Base-by-base conservation (phyloP, 1,140 invertebrate genomes). In the Lordiphosa mommai region DNA sequence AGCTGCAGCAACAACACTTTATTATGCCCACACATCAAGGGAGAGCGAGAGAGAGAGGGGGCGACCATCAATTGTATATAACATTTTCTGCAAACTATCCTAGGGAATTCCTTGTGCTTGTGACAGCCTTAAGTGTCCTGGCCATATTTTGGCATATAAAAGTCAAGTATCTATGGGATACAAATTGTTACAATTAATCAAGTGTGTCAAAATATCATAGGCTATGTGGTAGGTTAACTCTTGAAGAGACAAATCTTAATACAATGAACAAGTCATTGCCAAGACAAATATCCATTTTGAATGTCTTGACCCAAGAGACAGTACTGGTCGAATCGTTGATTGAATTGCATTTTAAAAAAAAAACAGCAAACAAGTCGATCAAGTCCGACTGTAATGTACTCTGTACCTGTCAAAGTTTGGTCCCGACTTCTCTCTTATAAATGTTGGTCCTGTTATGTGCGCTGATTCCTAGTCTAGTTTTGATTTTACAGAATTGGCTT, bases 141-240 rank as follows among this genome's bases (percentile, higher is more conserved):
- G 41, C 76, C 72, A 57, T 74, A 79, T 69, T 70, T 80, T 59
- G 76, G 61, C 74, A 74, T 8, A 63, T 41, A 53, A 60, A 77
- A 76, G 52, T 72, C 50, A 79, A 68, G 61, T 50, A 64, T 53
- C n/a, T 40, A 33, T 20, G 6, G 49, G 40, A 64, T 64, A 64
- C 60, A 38, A 33, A 33, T 49, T 34, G 49, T 27, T 30, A 76
- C 65, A 76, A 76, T 76, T 76, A 76, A 58, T 76, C 72, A 70
- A 70, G 58, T 63, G 49, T 66, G 47, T 34, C 14, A 48, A 32
- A 48, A 43, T 29, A 23, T 43, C 40, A 43, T 29, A 27, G 40
- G 17, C 40, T 43, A 23, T 43, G 20, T 43, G 23, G 6, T 43
- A 27, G 40, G 40, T 43, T 29, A 43, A 13, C 40, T 27, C 40